Evolutionary conservation across 35 echinoderm and acorn worm species (phyloP), one percentile per base, ranked within the genome.

Genomic region (Lytechinus variegatus): DNA sequence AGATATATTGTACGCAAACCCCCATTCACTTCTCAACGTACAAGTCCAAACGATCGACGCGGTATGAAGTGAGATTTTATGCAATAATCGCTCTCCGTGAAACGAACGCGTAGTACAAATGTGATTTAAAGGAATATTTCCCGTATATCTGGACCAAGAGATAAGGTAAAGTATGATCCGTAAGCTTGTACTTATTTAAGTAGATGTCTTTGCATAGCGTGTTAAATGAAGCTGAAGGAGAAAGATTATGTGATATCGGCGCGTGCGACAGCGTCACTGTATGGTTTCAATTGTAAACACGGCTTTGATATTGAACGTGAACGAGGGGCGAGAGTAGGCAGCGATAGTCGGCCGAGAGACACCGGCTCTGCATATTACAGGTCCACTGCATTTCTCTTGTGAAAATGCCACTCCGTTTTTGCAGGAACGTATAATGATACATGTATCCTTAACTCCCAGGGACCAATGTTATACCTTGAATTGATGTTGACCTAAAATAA

Each of bases 11-110:
- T 93, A 57, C n/a, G 53, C 52, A 9, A 57, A 79, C 92, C 54
- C 53, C 92, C 92, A 93, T 93, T 93, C 92, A 93, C 9, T 93
- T 93, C 28, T 93, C 28, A 93, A 93, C 92, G 92, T 93, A 57
- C 27, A 93, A 28, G 88, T n/a, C 29, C 88, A 90, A 93, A 93
- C 52, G 92, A 93, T 28, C 54, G 53, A 27, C 27, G 92, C 92
- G 92, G 57, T 93, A 93, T 93, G 55, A 53, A 19, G n/a, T 27
- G 27, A 93, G 10, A 93, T 53, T 93, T 13, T 10, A 53, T 93
- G 28, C 11, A 93, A 5, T 53, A 93, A 93, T 16, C 92, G 92
- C n/a, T 93, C 54, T 9, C 92, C 5, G 53, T 27, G 55, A 57
- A 52, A 55, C 53, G 9, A 55, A 53, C n/a, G 92, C 92, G n/a